A percentile compares a stretch with the other conserved stretches of the same genome.
These are phyloP conservation scores for Sebastes vulpes DNA, from an alignment of 2,797 vertebrate species.

Conservation along the genomic window DNA sequence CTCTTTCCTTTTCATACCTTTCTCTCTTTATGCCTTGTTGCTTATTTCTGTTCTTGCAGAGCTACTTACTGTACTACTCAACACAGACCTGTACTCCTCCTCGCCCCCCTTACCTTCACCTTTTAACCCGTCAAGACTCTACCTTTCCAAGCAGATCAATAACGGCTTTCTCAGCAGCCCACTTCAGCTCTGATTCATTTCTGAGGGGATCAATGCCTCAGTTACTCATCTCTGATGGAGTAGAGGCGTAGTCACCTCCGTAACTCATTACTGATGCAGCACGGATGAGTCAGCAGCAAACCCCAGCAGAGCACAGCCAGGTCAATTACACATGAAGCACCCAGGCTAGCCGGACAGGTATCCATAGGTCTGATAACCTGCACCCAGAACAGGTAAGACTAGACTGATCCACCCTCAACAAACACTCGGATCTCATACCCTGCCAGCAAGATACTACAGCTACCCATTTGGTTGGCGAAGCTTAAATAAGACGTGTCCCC, in stretches of 20 bases:
- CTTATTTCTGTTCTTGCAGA: not conserved
- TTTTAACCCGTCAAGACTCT: slow-evolving; percentile 26
- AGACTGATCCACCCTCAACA: slow-evolving; percentile 26
- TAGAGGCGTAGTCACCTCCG: slow-evolving; percentile 40
- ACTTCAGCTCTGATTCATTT: slow-evolving; percentile 63
- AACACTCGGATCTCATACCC: slow-evolving; percentile 41
- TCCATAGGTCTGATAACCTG: slow-evolving; percentile 42
- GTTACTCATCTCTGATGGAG: slow-evolving; percentile 70
- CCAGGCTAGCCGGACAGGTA: slow-evolving; percentile 17
- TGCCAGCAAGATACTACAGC: slow-evolving; percentile 8
- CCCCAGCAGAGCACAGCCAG: slow-evolving; percentile 37
- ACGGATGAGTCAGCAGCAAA: slow-evolving; percentile 71
- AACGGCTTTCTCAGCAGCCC: slow-evolving; percentile 51
- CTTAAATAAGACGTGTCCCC: slow-evolving; percentile 3
- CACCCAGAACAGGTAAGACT: slow-evolving; percentile 51
- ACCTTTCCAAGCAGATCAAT: slow-evolving; percentile 68
- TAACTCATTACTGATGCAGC: slow-evolving; percentile 61
- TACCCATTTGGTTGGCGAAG: slow-evolving; percentile 28
- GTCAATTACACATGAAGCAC: slow-evolving; percentile 58
- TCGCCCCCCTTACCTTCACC: not conserved
- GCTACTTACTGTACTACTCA: not conserved
- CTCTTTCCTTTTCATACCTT: not conserved
- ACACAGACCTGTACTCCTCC: not conserved
- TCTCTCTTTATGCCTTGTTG: not conserved
- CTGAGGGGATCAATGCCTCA: slow-evolving; percentile 62